Base-by-base conservation (phyloP, 1,140 invertebrate species). In the Eubasilissa regina region DNA sequence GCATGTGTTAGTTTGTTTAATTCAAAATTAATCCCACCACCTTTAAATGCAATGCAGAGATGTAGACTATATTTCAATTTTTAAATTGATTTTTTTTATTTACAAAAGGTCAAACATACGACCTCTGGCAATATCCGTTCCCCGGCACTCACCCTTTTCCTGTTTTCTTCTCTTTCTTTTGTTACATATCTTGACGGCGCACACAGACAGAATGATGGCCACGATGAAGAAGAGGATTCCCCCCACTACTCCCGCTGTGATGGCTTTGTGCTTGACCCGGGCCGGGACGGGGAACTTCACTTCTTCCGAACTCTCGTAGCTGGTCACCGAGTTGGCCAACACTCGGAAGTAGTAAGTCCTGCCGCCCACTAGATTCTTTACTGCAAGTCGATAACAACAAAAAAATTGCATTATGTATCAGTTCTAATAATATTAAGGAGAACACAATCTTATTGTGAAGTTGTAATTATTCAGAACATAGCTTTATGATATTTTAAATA, bases 161-260 rank as follows among this genome's bases (percentile, higher is more conserved):
- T 97, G 96, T 94, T 97, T 97, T 91, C 96, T 94, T 88, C 96
- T 92, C 89, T 97, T 98, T 86, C 96, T 91, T 89, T 98, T 97
- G 92, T 98, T 98, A 92, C 97, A 98, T 87, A 97, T 97, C 92
- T 98, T 98, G 84, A 98, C 97, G 83, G 96, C 95, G 91, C 97
- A 98, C 85, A 98, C 95, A 80, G 96, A 97, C 84, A 98, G 92
- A 86, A 98, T 98, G 87, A 98, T 97, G 86, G 97, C 96, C 84
- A 97, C 96, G 85, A 98, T 96, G 92, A 98, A 98, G 91, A 98
- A 98, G 83, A 98, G 91, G 85, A 98, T 95, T 81, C 97, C 97
- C 83, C 97, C 97, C 72, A 98, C 96, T 80, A 98, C 95, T 55
- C 96, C 96, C 82, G 96, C 96, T 80, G 96, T 97, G 86, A 97